A percentile compares a stretch with the other conserved stretches of the same genome.
Conservation (phyloP, 2,797 vertebrate species). For the Diplodus sargus region DNA sequence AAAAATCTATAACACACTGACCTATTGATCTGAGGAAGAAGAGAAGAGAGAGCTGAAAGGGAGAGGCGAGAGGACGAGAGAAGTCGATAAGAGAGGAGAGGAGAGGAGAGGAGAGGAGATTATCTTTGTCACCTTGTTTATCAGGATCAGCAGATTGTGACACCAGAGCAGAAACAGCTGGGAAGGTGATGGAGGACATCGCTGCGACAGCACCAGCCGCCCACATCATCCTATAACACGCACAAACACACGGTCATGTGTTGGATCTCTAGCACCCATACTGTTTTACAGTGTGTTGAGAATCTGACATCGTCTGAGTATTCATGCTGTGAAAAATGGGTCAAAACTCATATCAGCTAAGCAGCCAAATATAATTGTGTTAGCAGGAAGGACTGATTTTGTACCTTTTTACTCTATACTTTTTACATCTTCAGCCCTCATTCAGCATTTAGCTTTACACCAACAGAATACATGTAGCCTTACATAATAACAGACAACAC, state of each 20-base stretch:
- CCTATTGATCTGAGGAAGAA: conserved; percentile 16
- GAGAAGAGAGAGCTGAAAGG: not conserved
- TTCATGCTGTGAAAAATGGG: not conserved
- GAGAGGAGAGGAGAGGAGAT: too few species aligned
- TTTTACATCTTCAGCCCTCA: not conserved
- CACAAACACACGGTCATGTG: conserved; percentile 19
- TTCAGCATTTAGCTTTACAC: not conserved
- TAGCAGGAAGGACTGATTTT: not conserved
- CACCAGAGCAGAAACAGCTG: conserved; percentile 91
- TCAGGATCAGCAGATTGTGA: conserved; percentile 91
- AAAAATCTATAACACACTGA: conserved; percentile 35
- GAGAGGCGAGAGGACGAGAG: too few species aligned
- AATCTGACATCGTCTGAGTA: not conserved
- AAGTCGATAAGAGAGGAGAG: too few species aligned
- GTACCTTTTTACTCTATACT: not conserved
- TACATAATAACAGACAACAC: not conserved
- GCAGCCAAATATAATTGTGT: not conserved
- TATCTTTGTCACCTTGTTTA: conserved; percentile 86
- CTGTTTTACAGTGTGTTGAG: not conserved
- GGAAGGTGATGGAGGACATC: conserved; percentile 95
- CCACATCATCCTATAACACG: conserved; percentile 91
- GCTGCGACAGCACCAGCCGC: conserved; percentile 92
- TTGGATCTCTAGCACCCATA: too few species aligned
- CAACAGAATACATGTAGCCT: not conserved
- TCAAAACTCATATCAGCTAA: too few species aligned